Evolutionary conservation across 2,888 invertebrate species (phyloP), one percentile per base, ranked within the genome.

Genomic region (Nineta flava): DNA sequence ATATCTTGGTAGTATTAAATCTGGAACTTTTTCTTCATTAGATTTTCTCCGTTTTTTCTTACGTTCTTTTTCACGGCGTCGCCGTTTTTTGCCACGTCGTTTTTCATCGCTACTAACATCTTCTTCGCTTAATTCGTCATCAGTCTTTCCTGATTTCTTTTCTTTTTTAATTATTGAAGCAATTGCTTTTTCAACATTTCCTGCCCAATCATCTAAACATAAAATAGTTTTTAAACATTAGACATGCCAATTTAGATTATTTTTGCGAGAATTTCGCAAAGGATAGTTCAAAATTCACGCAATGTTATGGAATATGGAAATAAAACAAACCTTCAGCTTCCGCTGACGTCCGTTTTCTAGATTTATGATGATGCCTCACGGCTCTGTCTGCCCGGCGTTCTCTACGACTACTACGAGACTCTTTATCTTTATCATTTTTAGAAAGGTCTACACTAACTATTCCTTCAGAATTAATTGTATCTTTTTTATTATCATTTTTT

Each of bases 111-210:
- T 70, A 45, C 68, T 68, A 50, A 71, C 73, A 44, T 74, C 74
- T 46, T 65, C 65, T 49, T 74, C 73, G 17, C 69, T 60, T 50
- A 61, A 59, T 9, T 59, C 70, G 48, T 71, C 71, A 46, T 58
- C 58, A 3, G 55, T 57, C 34, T 62, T 64, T 52, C 63, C 60
- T 51, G 57, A 61, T 54, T 72, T 69, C 43, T 57, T 76, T 56
- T 78, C 79, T 62, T 81, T 84, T 56, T 83, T 83, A 62, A 87
- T 68, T 9, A 78, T 84, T 52, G 79, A 83, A 51, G 81, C 79
- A 54, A 87, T 79, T 10, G 84, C 83, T 62, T 84, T 83, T 64
- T 87, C 86, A 56, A 87, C 79, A 59, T 77, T 81, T 47, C 80
- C 79, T 15, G 85, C 86, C 71, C 83, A 86, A 68, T 87, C 87